A percentile compares a stretch with the other conserved stretches of the same genome.
Conservation (phyloP, 2,797 vertebrate genomes). For the Myripristis murdjan region DNA sequence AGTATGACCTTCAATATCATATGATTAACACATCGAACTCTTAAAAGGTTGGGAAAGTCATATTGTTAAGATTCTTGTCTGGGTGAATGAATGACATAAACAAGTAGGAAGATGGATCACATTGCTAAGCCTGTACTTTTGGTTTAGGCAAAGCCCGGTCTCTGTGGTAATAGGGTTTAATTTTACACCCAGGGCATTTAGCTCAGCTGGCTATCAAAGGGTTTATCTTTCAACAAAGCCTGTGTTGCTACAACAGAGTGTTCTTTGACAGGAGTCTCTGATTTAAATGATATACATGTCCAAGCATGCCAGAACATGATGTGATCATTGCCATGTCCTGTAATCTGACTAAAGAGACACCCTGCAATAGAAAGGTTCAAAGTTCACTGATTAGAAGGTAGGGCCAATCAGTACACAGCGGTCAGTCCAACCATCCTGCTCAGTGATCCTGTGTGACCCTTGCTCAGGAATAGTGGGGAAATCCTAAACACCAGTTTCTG, state of each 20-base stretch:
- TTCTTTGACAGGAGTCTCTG: slow-evolving; percentile 10
- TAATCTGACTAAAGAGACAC: slow-evolving; percentile 38
- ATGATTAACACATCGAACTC: slow-evolving; percentile 30
- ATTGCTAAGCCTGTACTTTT: slow-evolving; percentile 20
- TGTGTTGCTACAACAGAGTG: slow-evolving; percentile 39
- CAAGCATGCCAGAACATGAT: slow-evolving; percentile 28
- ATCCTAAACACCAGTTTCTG: neutral
- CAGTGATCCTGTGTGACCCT: slow-evolving; percentile 4
- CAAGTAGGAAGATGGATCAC: slow-evolving; percentile 3
- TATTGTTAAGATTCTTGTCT: slow-evolving; percentile 8
- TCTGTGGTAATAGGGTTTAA: slow-evolving; percentile 16
- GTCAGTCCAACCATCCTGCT: neutral
- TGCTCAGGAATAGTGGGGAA: neutral
- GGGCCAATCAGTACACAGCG: slow-evolving; percentile 13
- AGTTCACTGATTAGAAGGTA: slow-evolving; percentile 50
- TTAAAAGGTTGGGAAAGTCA: neutral
- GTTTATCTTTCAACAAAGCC: slow-evolving; percentile 39
- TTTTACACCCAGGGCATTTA: slow-evolving; percentile 26
- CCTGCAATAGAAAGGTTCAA: slow-evolving; percentile 29
- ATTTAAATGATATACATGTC: slow-evolving; percentile 73
- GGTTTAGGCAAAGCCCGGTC: slow-evolving; percentile 12
- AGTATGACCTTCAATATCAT: slow-evolving; percentile 23
- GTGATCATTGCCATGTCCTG: slow-evolving; percentile 1
- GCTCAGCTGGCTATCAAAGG: slow-evolving; percentile 11
- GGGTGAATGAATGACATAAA: slow-evolving; percentile 3